Evolutionary conservation across 37 sponge, comb jelly and placozoan genomes (phyloP).

Genomic region (Theonella swinhoei): DNA sequence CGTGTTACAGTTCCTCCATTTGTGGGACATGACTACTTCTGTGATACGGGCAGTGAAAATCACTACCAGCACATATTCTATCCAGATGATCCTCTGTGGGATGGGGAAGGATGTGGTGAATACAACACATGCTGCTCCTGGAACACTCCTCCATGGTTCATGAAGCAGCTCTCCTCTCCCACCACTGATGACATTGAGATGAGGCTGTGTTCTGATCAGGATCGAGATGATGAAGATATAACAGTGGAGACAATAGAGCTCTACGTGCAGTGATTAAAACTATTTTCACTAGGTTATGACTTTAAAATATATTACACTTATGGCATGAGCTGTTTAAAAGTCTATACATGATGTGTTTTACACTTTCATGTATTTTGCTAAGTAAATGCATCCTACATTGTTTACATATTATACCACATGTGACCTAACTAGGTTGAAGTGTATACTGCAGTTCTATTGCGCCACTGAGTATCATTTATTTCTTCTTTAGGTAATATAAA

Average conservation of each 20-base stretch:
- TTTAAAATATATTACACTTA: too few relatives aligned
- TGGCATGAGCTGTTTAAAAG: too few relatives aligned
- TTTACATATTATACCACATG: too few relatives aligned
- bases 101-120: background rate
- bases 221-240: background rate
- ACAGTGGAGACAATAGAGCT: background rate
- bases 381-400: too few relatives aligned
- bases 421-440: too few relatives aligned
- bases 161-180: background rate
- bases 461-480: too few relatives aligned
- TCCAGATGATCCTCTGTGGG: background rate
- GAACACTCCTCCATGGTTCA: background rate
- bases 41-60: background rate
- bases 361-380: too few relatives aligned
- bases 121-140: background rate
- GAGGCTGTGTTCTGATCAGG: background rate
- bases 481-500: too few relatives aligned
- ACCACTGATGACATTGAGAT: background rate
- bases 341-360: too few relatives aligned
- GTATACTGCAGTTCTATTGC: too few relatives aligned
- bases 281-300: background rate
- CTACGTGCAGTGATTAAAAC: background rate
- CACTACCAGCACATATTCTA: background rate
- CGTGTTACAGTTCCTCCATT: background rate
- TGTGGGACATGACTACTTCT: background rate